Conservation (phyloP, 2,888 invertebrate genomes). For the Stenoptilia bipunctidactyla region DNA sequence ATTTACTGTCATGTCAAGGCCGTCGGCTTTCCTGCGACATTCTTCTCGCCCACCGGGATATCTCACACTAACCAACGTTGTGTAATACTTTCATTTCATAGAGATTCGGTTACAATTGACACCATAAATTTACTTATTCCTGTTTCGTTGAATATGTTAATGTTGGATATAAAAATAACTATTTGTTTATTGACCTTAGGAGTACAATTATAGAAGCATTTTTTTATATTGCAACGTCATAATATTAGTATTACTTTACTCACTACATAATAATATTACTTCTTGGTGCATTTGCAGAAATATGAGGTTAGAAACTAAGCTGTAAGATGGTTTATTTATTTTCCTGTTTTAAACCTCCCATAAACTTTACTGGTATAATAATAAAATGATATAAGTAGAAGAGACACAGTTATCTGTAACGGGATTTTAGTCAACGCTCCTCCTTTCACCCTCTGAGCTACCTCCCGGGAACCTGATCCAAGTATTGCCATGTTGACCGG, state of each 20-base stretch:
- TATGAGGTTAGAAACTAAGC: too few species aligned
- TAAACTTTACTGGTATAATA: too few species aligned
- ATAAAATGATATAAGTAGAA: conserved; percentile 37
- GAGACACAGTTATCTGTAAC: conserved; percentile 49
- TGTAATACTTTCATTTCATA: conserved; percentile 38
- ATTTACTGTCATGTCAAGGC: conserved; percentile 67
- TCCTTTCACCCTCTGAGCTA: conserved; percentile 38
- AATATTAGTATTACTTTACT: too few species aligned
- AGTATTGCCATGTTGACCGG: neutral
- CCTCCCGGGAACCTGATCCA: conserved; percentile 18
- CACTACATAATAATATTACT: too few species aligned
- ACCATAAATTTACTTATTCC: conserved; percentile 33
- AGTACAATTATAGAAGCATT: too few species aligned
- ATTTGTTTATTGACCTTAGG: too few species aligned
- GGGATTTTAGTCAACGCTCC: conserved; percentile 41
- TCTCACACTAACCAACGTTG: conserved; percentile 51
- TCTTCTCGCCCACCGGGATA: conserved; percentile 66
- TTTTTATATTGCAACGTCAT: too few species aligned
- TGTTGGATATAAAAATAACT: too few species aligned
- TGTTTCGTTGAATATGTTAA: too few species aligned
- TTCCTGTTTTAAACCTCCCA: too few species aligned
- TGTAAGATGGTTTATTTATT: too few species aligned
- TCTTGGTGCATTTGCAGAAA: too few species aligned
- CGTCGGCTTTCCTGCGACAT: conserved; percentile 66
- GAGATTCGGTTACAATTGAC: conserved; percentile 53